phyloP scores from a whole-genome alignment of 1,140 invertebrate genomes.

The Pachyrhynchus sulphureomaculatus region DNA sequence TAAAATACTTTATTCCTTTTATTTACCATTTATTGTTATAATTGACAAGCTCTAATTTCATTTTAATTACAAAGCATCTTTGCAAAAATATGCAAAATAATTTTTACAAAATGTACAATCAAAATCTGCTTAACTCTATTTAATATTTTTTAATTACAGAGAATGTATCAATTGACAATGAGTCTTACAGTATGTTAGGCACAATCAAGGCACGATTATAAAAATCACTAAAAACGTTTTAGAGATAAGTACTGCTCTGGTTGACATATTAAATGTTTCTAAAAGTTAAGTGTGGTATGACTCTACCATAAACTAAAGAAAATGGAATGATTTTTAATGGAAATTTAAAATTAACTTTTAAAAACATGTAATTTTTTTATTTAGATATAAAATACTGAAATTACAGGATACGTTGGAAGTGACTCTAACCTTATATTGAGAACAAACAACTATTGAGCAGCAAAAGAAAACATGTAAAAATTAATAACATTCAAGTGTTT shows the following conservation, averaged over 20 bases:
- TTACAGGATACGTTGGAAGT: background rate
- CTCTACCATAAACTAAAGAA: background rate
- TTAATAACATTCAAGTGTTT: no score
- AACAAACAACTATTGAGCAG: no score
- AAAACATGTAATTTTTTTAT: slow-evolving; percentile 9
- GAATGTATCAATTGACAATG: slow-evolving; percentile 10
- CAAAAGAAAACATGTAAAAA: no score
- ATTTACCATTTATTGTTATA: slow-evolving; percentile 34
- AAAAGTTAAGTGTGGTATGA: slow-evolving; percentile 15
- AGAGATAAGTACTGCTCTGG: slow-evolving; percentile 35
- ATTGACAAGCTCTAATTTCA: slow-evolving; percentile 38
- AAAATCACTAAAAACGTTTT: slow-evolving; percentile 4
- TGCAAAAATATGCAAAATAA: slow-evolving; percentile 39
- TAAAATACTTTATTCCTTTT: background rate
- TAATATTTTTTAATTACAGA: slow-evolving; percentile 38
- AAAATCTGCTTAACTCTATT: slow-evolving; percentile 37
- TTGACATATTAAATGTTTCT: slow-evolving; percentile 18
- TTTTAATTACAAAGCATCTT: slow-evolving; percentile 42
- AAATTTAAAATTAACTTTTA: slow-evolving; percentile 16
- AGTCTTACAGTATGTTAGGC: slow-evolving; percentile 31
- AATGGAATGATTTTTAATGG: slow-evolving; percentile 13
- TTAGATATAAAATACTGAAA: slow-evolving; percentile 25
- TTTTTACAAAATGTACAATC: slow-evolving; percentile 44
- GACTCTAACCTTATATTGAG: no score
- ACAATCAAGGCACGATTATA: slow-evolving; percentile 41